Conservation (phyloP, 2,113 vertebrate species). For the Gambusia affinis region DNA sequence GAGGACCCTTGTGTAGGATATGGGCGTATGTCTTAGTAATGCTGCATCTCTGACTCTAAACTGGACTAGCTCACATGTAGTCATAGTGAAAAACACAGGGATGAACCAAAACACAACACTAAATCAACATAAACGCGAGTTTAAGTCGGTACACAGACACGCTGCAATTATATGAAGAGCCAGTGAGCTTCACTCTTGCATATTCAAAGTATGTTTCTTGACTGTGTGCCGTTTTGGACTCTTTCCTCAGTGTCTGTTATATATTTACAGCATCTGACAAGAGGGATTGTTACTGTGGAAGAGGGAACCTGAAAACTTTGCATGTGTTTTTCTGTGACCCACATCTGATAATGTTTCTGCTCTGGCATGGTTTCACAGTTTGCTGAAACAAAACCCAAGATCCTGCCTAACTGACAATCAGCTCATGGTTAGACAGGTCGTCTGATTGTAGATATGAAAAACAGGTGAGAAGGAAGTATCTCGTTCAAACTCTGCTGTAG, state of each 20-base stretch:
- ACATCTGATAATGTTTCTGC: slow-evolving; percentile 42
- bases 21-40: not conserved
- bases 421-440: not conserved
- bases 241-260: too few relatives aligned
- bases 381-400: slow-evolving; percentile 20
- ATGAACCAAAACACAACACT: not conserved
- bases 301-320: slow-evolving; percentile 9
- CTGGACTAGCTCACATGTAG: not conserved
- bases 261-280: slow-evolving; percentile 7
- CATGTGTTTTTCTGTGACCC: slow-evolving; percentile 26
- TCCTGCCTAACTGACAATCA: slow-evolving; percentile 17
- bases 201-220: not conserved
- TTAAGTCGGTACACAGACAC: not conserved
- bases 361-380: slow-evolving; percentile 11
- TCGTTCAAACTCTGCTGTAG: too few relatives aligned
- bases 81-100: not conserved
- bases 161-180: not conserved
- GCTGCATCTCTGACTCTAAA: not conserved
- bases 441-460: not conserved
- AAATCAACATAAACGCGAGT: not conserved
- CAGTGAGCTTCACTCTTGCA: not conserved
- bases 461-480: not conserved
- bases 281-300: not conserved
- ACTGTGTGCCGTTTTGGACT: too few relatives aligned
- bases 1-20: slow-evolving; percentile 6